Conservation (phyloP, 2,113 vertebrate species). For the Mus pahari region DNA sequence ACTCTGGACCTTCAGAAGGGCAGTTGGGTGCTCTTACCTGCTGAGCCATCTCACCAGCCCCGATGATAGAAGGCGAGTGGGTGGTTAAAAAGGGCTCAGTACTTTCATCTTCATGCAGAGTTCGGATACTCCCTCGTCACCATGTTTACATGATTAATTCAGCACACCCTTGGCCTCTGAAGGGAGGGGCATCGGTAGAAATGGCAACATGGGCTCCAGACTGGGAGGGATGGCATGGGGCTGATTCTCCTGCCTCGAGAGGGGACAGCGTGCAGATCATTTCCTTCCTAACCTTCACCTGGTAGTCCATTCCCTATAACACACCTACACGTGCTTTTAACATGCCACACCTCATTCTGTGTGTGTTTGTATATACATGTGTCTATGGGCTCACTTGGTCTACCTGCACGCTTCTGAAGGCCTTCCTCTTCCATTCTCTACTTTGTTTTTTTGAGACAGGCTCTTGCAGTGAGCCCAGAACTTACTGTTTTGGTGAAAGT, state of each 20-base stretch:
- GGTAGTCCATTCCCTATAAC: neutral
- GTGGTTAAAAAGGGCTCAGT: conserved; percentile 8
- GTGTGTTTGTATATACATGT: no score
- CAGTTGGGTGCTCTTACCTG: no score
- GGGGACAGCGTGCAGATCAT: neutral
- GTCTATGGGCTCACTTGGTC: neutral
- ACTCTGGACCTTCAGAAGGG: no score
- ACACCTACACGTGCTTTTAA: neutral
- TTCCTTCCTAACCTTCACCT: neutral
- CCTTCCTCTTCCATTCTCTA: neutral
- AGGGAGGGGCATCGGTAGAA: neutral
- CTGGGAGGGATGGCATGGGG: neutral
- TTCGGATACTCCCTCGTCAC: neutral
- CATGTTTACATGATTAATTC: neutral
- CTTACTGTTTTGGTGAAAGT: neutral
- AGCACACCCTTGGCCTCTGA: neutral
- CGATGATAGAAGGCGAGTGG: conserved; percentile 52
- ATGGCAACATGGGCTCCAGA: accelerated
- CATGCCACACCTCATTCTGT: neutral
- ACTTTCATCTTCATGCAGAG: conserved; percentile 31
- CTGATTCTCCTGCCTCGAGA: neutral
- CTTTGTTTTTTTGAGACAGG: neutral
- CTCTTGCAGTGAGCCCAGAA: neutral
- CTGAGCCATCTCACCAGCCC: no score
- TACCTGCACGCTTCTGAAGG: neutral